These are phyloP conservation scores for Phoebastria nigripes DNA, from an alignment of 2,797 vertebrate genomes.

Conservation along the genomic window DNA sequence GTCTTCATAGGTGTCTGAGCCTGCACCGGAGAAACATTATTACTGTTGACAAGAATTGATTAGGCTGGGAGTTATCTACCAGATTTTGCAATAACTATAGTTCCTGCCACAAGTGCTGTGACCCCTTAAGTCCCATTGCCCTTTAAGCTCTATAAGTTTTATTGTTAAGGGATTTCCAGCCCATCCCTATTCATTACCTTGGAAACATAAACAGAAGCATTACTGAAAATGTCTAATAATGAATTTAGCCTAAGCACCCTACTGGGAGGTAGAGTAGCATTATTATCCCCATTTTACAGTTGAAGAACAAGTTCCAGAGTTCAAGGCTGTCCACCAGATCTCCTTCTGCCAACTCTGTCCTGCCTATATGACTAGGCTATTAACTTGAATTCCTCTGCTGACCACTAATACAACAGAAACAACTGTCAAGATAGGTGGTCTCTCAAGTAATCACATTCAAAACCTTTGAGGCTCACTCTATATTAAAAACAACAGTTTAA, in stretches of 20 bases:
- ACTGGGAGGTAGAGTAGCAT: neutral
- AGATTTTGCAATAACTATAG: constrained; percentile 1
- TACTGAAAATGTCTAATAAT: constrained; percentile 42
- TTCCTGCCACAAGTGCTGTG: neutral
- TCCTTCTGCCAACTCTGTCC: constrained; percentile 4
- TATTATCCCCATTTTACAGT: constrained; percentile 14
- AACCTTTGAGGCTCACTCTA: neutral
- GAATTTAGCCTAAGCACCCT: constrained; percentile 32
- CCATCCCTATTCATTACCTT: constrained; percentile 36
- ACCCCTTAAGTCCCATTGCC: neutral
- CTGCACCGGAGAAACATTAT: neutral
- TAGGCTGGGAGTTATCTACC: neutral
- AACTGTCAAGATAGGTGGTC: constrained; percentile 32
- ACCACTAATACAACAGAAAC: neutral
- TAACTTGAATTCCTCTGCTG: constrained; percentile 33
- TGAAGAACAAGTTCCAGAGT: constrained; percentile 29
- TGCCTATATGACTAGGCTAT: neutral
- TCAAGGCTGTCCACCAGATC: constrained; percentile 23
- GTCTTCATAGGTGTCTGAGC: neutral
- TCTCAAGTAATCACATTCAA: neutral
- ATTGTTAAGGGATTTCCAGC: constrained; percentile 44
- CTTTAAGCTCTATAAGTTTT: neutral
- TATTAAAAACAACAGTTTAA: constrained; percentile 14
- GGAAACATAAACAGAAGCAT: constrained; percentile 56
- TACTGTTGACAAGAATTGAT: neutral